Conservation (phyloP, 1,140 invertebrate species). For the Ostrea denselamellosa region DNA sequence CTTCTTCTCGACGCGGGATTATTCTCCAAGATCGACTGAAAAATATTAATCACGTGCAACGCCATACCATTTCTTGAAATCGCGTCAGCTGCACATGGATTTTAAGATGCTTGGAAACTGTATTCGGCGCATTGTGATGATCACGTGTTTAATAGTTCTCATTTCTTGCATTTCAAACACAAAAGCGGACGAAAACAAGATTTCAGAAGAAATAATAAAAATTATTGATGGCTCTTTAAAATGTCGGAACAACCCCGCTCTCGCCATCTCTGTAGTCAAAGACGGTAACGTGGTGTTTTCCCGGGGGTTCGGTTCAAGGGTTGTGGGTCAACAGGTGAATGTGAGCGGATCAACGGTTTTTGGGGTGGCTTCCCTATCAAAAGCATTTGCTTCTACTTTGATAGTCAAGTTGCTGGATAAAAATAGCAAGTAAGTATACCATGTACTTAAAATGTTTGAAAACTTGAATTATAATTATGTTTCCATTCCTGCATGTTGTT, state of each 20-base stretch:
- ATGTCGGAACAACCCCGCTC: conserved; percentile 51
- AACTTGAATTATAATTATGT: too few species aligned
- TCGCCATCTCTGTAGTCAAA: conserved; percentile 64
- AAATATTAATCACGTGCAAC: too few species aligned
- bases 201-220: neutral
- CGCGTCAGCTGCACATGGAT: too few species aligned
- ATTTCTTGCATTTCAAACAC: too few species aligned
- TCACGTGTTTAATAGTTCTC: neutral
- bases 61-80: too few species aligned
- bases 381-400: conserved; percentile 61
- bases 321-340: conserved; percentile 23
- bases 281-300: conserved; percentile 47
- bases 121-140: too few species aligned
- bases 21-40: too few species aligned
- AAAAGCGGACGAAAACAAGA: neutral
- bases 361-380: conserved; percentile 61
- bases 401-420: conserved; percentile 56
- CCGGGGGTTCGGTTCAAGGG: conserved; percentile 58
- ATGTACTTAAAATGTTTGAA: too few species aligned
- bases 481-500: too few species aligned
- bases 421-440: conserved; percentile 53
- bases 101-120: too few species aligned
- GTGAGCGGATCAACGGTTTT: conserved; percentile 59
- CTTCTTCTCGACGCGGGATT: too few species aligned
- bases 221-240: conserved; percentile 10